phyloP scores from a whole-genome alignment of 1,140 invertebrate genomes.

The Calosoma granatense region DNA sequence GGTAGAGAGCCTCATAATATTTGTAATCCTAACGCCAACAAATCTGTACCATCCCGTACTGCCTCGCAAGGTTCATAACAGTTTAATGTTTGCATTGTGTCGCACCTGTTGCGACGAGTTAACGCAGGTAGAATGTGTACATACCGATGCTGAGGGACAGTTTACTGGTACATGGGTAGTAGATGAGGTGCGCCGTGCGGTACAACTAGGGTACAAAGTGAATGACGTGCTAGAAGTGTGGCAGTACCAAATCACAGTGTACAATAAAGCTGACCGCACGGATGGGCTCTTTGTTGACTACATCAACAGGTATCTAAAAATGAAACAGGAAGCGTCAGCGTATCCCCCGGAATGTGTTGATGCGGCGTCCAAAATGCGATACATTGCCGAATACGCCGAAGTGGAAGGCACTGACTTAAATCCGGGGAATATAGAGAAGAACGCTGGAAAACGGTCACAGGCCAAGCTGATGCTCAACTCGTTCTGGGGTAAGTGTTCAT shows the following conservation, averaged over 20 bases:
- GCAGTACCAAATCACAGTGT: constrained; percentile 25
- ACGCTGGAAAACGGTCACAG: constrained; percentile 27
- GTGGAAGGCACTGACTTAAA: constrained; percentile 32
- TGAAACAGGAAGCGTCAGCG: constrained; percentile 28
- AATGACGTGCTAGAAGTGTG: constrained; percentile 32
- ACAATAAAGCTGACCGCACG: constrained; percentile 10
- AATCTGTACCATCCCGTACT: constrained; percentile 29
- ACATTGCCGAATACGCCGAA: constrained; percentile 28
- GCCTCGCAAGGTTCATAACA: constrained; percentile 21
- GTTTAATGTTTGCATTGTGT: constrained; percentile 29
- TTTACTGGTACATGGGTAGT: constrained; percentile 33
- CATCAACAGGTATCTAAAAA: constrained; percentile 29
- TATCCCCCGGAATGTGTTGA: constrained; percentile 26
- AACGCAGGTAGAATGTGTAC: constrained; percentile 16
- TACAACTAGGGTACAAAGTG: constrained; percentile 30
- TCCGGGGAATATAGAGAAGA: constrained; percentile 26
- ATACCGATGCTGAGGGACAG: constrained; percentile 24
- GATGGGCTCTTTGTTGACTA: constrained; percentile 27
- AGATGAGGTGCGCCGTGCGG: constrained; percentile 31
- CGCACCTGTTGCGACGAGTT: constrained; percentile 18
- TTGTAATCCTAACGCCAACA: constrained; percentile 25
- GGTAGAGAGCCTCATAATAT: constrained; percentile 23
- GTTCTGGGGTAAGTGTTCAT: constrained; percentile 27
- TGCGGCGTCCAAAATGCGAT: constrained; percentile 23
- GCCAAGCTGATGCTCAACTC: constrained; percentile 30